Evolutionary conservation across 2,797 vertebrate genomes (phyloP), one percentile per base, ranked within the genome.

Genomic region (Enoplosus armatus): DNA sequence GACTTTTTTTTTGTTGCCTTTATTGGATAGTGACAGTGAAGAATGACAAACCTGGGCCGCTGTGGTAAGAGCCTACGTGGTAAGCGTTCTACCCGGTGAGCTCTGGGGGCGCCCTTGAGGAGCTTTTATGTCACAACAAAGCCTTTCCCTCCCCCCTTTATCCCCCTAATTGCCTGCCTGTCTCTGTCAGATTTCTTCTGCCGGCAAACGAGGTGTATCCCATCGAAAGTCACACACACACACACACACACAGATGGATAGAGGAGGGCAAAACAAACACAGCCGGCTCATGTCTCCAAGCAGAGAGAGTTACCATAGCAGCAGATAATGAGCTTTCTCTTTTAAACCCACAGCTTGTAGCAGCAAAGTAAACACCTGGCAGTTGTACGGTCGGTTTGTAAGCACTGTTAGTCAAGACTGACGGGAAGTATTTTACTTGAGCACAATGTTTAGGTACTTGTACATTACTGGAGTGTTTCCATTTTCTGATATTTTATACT

Each of bases 51-150:
- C n/a, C n/a, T n/a, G n/a, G n/a, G n/a, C n/a, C n/a, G n/a, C n/a
- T n/a, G n/a, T n/a, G n/a, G n/a, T n/a, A n/a, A n/a, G n/a, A n/a
- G n/a, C n/a, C n/a, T n/a, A n/a, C n/a, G n/a, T n/a, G n/a, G n/a
- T n/a, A n/a, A n/a, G n/a, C n/a, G n/a, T n/a, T n/a, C n/a, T n/a
- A n/a, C n/a, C n/a, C n/a, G n/a, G n/a, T n/a, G n/a, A n/a, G n/a
- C n/a, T n/a, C n/a, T n/a, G n/a, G n/a, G n/a, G n/a, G n/a, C n/a
- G n/a, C n/a, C n/a, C n/a, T 20, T 3, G 71, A 78, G 77, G 87
- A 79, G 55, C 26, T 16, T 72, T 69, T 85, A 56, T 84, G 92
- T 87, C 80, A 64, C 74, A 86, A 86, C 87, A 75, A 26, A 66
- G 63, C 8, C 61, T 48, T 22, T 14, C 35, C 29, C 9, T 37